A percentile compares a stretch with the other conserved stretches of the same genome.
These are phyloP conservation scores for Euleptes europaea DNA, from an alignment of 2,113 vertebrate species.

Conservation along the genomic window DNA sequence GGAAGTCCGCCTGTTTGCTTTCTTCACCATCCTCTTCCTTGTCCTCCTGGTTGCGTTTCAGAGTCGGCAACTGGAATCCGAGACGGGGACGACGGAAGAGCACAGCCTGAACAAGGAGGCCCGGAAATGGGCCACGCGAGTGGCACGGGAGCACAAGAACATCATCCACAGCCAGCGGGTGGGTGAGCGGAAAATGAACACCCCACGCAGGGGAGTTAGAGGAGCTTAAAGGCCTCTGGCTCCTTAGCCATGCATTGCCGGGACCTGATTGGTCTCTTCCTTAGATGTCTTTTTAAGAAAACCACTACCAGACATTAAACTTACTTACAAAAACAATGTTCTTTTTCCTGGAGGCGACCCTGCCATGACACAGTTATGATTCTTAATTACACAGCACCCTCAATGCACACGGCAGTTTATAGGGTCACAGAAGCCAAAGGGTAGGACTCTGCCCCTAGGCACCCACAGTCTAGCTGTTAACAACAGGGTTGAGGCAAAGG, in stretches of 20 bases:
- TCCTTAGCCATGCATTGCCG: neutral
- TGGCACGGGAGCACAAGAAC: constrained; percentile 95
- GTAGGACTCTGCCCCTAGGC: no score
- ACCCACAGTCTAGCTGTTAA: no score
- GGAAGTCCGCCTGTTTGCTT: neutral
- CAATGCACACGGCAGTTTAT: neutral
- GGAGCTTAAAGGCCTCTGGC: neutral
- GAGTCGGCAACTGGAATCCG: constrained; percentile 95
- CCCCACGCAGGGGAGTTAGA: neutral
- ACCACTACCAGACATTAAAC: no score
- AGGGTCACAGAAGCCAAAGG: neutral
- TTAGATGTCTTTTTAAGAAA: no score
- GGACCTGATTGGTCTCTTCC: neutral
- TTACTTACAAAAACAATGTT: no score
- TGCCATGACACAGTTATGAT: neutral
- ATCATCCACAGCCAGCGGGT: constrained; percentile 93
- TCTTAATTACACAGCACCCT: neutral
- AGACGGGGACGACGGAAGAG: constrained; percentile 94
- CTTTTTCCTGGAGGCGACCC: neutral
- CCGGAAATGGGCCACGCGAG: constrained; percentile 93
- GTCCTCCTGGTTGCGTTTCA: constrained; percentile 61
- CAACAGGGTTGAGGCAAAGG: no score
- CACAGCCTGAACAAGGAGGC: constrained; percentile 99
- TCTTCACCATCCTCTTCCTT: fast-evolving
- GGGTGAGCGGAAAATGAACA: constrained; percentile 12